Evolutionary conservation across 2,888 invertebrate species (phyloP), one percentile per base, ranked within the genome.

Genomic region (Watsonalla cultraria): DNA sequence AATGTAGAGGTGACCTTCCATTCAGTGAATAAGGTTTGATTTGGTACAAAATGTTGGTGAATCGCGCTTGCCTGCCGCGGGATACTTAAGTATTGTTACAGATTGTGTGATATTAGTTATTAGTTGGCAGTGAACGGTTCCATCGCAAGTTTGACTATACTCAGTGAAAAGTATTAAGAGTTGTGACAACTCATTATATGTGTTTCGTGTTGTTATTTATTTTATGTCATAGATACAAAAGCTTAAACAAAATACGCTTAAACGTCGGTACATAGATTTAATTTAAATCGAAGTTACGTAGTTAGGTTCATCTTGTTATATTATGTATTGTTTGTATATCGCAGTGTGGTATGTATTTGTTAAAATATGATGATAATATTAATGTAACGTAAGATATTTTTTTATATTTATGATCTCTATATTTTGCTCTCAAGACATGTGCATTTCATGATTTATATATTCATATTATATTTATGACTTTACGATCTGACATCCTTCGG

Each of bases 101-200:
- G 76, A 78, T 79, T 76, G 85, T 89, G 89, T 89, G 88, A 89
- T 89, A 89, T 82, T 89, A 86, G 85, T 70, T 72, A 70, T 76
- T 83, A 76, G 68, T 67, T 70, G 68, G 49, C 39, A 37, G 49
- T 49, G 49, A 49, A 37, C 15, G 35, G 48, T 9, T 39, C 9
- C 37, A 14, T 37, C 15, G 39, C 37, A 14, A 13, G 49, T 37
- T 39, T 49, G 13, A 15, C 35, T 37, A 33, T 13, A 14, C 14
- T 49, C 7, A 24, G 24, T 47, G 24, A 1, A 47, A 56, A 60
- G 50, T 53, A 55, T 55, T 68, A 62, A 24, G 58, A 52, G 54
- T 61, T 54, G 61, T 58, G 53, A 45, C 56, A 61, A 55, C 64
- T 57, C 60, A 58, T 64, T 57, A 58, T 56, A 58, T 62, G 47